Base-by-base conservation (phyloP, 2,888 invertebrate genomes). In the Limnephilus rhombicus region DNA sequence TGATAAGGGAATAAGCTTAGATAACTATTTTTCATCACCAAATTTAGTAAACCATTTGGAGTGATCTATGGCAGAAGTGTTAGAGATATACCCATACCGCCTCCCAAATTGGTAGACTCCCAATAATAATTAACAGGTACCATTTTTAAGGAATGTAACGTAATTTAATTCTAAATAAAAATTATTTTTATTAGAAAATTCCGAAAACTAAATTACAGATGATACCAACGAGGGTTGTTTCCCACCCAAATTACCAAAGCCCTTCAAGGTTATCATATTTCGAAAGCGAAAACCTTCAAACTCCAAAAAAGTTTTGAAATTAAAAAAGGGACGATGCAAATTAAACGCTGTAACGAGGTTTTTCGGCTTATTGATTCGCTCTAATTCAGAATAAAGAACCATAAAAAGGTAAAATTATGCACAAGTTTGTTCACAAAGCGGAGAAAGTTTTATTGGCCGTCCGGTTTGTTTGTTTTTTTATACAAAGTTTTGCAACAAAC, bases 391-490 rank as follows among this genome's bases (percentile, higher is more conserved):
- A 68, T 24, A 68, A 68, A 68, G 68, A 68, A 68, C 68, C 68
- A 68, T 68, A 68, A 68, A 68, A 68, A 68, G 68, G 68, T 31
- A 85, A 85, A 34, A 85, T 85, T 53, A 87, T 87, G 53, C 53
- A 68, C 53, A 87, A 53, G 87, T 87, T 29, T 87, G 53, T 53
- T 87, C n/a, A 18, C 53, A 87, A 68, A 53, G 49, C n/a, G 31
- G 31, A 34, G 24, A 87, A 87, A 87, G 53, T 87, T 87, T 87
- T 49, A 49, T 87, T 41, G 49, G 49, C 87, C 49, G 53, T 2
- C 53, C 15, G 53, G 53, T 53, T 87, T 87, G 87, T 31, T 29
- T 87, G 87, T 87, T 87, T 87, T 87, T 86, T 87, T 31, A 53
- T 18, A 41, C 87, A 31, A 83, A 87, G 49, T 87, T 87, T 87